These are phyloP conservation scores for Megalops cyprinoides DNA, from an alignment of 2,797 vertebrate species.

Conservation along the genomic window DNA sequence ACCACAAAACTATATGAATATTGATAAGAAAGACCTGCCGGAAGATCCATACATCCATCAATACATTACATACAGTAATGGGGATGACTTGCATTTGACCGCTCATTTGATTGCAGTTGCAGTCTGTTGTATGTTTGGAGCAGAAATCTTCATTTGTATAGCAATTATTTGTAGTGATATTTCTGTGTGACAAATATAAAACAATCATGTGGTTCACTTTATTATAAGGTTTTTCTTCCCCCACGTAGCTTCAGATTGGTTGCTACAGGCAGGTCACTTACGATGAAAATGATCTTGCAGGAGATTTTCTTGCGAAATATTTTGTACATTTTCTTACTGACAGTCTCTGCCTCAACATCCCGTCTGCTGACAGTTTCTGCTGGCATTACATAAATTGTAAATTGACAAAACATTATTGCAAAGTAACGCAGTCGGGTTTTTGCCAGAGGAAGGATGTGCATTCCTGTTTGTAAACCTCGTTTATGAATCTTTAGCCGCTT, in stretches of 20 bases:
- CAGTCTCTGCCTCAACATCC: background rate
- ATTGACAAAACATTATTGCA: background rate
- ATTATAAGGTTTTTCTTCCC: too few relatives aligned
- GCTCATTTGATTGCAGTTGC: background rate
- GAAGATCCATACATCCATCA: background rate
- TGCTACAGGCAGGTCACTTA: background rate
- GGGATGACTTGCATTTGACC: background rate
- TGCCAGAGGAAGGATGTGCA: background rate
- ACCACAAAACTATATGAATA: background rate
- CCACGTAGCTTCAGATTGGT: too few relatives aligned
- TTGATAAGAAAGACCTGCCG: background rate
- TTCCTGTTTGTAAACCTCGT: background rate
- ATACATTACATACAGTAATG: background rate
- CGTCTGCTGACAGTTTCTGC: background rate
- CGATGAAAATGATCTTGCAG: background rate
- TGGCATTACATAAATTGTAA: background rate
- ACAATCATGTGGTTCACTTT: too few relatives aligned
- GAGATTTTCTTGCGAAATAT: background rate
- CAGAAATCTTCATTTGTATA: background rate
- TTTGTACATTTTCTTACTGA: background rate
- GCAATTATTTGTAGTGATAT: background rate
- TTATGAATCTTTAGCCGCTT: background rate
- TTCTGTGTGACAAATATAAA: too few relatives aligned
- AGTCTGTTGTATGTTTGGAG: background rate
- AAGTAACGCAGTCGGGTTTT: background rate